Evolutionary conservation across 2,888 invertebrate genomes (phyloP), one percentile per base, ranked within the genome.

Genomic region (Brenthis hecate): DNA sequence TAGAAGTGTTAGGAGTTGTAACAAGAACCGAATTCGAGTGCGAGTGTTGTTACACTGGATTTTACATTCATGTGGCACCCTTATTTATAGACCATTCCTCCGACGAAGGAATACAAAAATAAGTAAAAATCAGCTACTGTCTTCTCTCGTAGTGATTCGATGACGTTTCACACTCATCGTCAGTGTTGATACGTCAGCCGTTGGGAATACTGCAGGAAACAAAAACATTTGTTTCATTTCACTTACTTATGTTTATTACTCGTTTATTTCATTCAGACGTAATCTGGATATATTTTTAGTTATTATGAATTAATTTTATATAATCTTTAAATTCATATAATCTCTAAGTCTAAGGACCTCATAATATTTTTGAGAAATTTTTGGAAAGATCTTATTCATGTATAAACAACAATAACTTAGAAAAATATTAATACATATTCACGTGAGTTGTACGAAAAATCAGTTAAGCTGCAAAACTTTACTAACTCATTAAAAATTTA

Each of bases 31-130:
- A 90, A 89, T 85, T 85, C 84, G 91, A 89, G 90, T 91, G 92
- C 92, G 92, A 91, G 91, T 92, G 91, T 84, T 88, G 88, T 91
- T 91, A 92, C 92, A 92, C 92, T 92, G 88, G 84, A 85, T 82
- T 86, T 84, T 81, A 83, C 85, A 82, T 83, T 81, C 81, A 82
- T 77, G 76, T 82, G 80, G 82, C 85, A 90, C 91, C 91, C 89
- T 85, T 92, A 92, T 92, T 91, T 92, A 92, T 92, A 92, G 82
- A 83, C 83, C 85, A 87, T 85, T 86, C 85, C 83, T 75, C 75
- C 77, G 74, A 73, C 80, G 78, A 83, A 84, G 83, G 85, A 87
- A 90, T 91, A 91, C 91, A 81, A 89, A 92, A 92, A 92, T 92
- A 92, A 91, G 86, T 86, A 84, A 89, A 92, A 91, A 89, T 78